A percentile compares a stretch with the other conserved stretches of the same genome.
These are phyloP conservation scores for Protonibea diacanthus DNA, from an alignment of 2,797 vertebrate species.

Conservation along the genomic window DNA sequence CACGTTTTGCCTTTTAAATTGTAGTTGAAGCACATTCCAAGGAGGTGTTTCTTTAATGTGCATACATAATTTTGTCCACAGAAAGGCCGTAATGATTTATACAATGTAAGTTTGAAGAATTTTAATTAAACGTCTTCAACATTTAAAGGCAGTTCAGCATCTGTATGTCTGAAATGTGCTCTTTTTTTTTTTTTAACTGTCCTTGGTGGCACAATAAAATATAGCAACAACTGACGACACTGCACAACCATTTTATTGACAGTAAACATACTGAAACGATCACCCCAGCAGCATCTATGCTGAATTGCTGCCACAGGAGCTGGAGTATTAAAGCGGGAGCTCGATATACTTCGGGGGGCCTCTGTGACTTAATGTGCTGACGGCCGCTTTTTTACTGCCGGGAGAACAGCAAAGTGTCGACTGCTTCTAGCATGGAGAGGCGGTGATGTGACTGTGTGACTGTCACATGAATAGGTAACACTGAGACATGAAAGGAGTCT, in stretches of 20 bases:
- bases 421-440: conserved; percentile 7
- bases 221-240: conserved; percentile 1
- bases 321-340: conserved; percentile 30
- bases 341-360: conserved; percentile 19
- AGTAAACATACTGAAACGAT: conserved; percentile 38
- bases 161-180: neutral
- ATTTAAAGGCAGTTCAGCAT: neutral
- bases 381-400: conserved; percentile 28
- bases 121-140: conserved; percentile 1
- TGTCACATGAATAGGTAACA: conserved; percentile 34
- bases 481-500: conserved; percentile 14
- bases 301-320: conserved; percentile 41
- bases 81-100: neutral
- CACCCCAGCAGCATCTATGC: conserved; percentile 19
- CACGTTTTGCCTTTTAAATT: neutral
- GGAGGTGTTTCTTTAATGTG: neutral
- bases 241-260: conserved; percentile 28
- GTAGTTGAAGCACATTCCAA: neutral
- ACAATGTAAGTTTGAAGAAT: neutral
- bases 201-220: conserved; percentile 7
- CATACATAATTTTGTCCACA: neutral
- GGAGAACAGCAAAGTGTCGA: conserved; percentile 22
- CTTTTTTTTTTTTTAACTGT: conserved; percentile 14
- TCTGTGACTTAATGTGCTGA: conserved; percentile 60
- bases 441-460: conserved; percentile 13